Conservation (phyloP, 2,113 vertebrate genomes). For the Felis chaus region DNA sequence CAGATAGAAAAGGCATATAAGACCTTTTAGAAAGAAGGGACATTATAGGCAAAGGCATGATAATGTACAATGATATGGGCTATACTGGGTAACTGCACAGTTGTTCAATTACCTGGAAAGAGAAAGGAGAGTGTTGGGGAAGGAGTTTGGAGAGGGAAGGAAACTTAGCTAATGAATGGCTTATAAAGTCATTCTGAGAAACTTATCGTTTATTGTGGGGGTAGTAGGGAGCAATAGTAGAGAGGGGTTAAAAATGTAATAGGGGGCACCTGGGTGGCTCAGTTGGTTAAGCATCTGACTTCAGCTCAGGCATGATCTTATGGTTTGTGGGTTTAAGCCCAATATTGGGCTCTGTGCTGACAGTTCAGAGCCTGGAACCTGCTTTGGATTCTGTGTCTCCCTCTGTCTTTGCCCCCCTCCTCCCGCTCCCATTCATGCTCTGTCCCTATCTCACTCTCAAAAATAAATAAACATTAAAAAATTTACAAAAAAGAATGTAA, state of each 20-base stretch:
- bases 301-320: too few species aligned
- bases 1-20: not conserved
- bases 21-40: not conserved
- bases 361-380: too few species aligned
- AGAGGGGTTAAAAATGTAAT: not conserved
- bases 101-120: not conserved
- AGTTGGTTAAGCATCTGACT: too few species aligned
- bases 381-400: too few species aligned
- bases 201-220: not conserved
- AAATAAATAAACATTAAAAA: too few species aligned
- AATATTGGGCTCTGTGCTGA: too few species aligned
- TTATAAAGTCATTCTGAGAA: not conserved
- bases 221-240: not conserved
- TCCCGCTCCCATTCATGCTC: too few species aligned
- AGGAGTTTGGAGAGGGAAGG: not conserved
- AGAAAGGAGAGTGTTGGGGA: not conserved
- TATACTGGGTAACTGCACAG: not conserved
- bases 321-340: too few species aligned
- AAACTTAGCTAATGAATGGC: not conserved
- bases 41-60: not conserved
- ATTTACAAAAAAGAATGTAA: not conserved
- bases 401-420: too few species aligned
- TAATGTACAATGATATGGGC: not conserved
- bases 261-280: too few species aligned
- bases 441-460: too few species aligned